These are phyloP conservation scores for Acromyrmex heyeri DNA, from an alignment of 1,140 invertebrate genomes.

Conservation along the genomic window DNA sequence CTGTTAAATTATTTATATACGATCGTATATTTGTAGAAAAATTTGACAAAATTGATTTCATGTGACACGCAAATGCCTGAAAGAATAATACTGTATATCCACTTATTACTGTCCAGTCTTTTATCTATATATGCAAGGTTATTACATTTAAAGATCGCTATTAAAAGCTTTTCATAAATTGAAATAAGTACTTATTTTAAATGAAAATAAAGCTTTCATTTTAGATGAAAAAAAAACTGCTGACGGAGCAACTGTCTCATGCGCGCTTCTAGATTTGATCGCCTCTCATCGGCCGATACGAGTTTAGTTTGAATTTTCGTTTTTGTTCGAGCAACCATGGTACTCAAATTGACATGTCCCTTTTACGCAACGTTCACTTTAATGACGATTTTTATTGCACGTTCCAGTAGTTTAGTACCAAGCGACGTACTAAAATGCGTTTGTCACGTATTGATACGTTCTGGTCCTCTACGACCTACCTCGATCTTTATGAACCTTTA, in stretches of 20 bases:
- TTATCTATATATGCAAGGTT: neutral
- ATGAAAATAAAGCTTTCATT: neutral
- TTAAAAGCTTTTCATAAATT: neutral
- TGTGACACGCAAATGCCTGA: neutral
- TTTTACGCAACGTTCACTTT: constrained; percentile 64
- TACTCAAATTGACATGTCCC: constrained; percentile 39
- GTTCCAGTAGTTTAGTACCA: constrained; percentile 45
- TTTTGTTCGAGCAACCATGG: neutral
- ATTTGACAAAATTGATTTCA: neutral
- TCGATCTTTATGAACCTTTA: neutral
- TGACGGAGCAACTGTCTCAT: constrained; percentile 2
- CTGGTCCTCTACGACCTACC: neutral
- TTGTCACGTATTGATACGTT: constrained; percentile 60
- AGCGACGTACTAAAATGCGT: constrained; percentile 51
- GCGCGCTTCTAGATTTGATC: constrained; percentile 52
- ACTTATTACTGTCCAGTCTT: neutral
- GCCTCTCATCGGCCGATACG: constrained; percentile 66
- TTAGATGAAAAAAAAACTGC: neutral
- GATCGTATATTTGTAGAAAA: neutral
- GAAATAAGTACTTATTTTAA: neutral
- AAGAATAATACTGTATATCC: neutral
- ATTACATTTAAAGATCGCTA: neutral
- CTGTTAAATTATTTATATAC: neutral
- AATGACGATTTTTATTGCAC: constrained; percentile 63
- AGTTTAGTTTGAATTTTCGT: constrained; percentile 62